phyloP scores from a whole-genome alignment of 1,140 invertebrate species.

The Drosophila sulfurigaster region DNA sequence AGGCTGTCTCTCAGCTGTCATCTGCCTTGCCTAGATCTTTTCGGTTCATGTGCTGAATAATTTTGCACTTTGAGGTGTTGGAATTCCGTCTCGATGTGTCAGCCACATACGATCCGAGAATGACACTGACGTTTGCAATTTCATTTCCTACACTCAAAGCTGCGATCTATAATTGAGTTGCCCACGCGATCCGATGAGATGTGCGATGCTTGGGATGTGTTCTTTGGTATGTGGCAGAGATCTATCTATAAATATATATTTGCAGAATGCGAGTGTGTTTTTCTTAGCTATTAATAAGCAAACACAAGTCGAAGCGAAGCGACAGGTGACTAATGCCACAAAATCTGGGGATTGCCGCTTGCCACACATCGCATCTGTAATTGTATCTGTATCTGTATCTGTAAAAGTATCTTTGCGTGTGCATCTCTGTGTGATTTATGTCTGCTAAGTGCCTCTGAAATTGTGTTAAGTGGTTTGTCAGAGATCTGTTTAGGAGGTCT shows the following conservation, averaged over 20 bases:
- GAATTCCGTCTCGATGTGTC: slow-evolving; percentile 6
- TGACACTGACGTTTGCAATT: slow-evolving; percentile 11
- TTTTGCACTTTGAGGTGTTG: background rate
- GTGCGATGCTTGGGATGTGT: background rate
- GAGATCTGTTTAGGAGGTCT: background rate
- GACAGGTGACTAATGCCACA: slow-evolving; percentile 37
- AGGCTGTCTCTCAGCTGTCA: background rate
- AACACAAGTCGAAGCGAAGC: background rate
- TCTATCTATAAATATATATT: slow-evolving; percentile 36
- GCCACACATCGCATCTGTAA: slow-evolving; percentile 4
- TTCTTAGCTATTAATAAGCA: slow-evolving; percentile 5
- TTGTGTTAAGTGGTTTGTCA: slow-evolving; percentile 58
- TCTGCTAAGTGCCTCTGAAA: slow-evolving; percentile 36
- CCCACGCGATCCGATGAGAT: slow-evolving; percentile 2
- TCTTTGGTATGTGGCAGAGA: background rate
- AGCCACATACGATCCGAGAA: background rate
- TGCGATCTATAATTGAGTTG: slow-evolving; percentile 6
- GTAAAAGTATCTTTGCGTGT: background rate
- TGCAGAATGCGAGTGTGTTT: slow-evolving; percentile 3
- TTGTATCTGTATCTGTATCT: background rate
- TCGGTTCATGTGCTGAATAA: background rate
- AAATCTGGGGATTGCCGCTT: slow-evolving; percentile 46
- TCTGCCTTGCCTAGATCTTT: background rate
- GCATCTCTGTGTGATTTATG: slow-evolving; percentile 34
- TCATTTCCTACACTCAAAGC: slow-evolving; percentile 20